A percentile compares a stretch with the other conserved stretches of the same genome.
phyloP scores from a whole-genome alignment of 2,888 invertebrate species.

The Monopis laevigella region DNA sequence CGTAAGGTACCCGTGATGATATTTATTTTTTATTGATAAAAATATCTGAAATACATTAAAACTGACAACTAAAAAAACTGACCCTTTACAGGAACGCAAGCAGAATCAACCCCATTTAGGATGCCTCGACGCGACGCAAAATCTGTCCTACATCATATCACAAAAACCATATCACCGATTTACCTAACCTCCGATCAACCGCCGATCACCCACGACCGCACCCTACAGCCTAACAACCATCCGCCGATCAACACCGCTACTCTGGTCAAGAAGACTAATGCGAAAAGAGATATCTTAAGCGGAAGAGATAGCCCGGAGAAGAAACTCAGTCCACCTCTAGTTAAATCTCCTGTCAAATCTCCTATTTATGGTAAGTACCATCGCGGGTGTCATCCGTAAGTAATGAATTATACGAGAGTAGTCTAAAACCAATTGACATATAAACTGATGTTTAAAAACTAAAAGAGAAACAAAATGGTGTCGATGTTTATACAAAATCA shows the following conservation, averaged over 20 bases:
- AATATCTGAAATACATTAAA: too few species aligned
- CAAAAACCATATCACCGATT: constrained; percentile 55
- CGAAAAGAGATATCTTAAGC: constrained; percentile 43
- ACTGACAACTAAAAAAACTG: too few species aligned
- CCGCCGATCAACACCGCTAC: constrained; percentile 46
- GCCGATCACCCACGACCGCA: constrained; percentile 18
- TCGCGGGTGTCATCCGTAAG: too few species aligned
- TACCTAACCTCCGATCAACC: constrained; percentile 29
- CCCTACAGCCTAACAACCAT: constrained; percentile 33
- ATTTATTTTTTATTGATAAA: too few species aligned
- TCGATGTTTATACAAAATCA: too few species aligned
- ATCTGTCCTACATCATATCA: constrained; percentile 38
- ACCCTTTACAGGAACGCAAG: constrained; percentile 36
- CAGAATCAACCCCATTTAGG: constrained; percentile 51
- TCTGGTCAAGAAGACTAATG: constrained; percentile 29
- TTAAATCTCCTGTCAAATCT: constrained; percentile 21
- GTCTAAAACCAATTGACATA: too few species aligned
- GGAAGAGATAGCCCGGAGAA: constrained; percentile 35
- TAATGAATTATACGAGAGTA: too few species aligned
- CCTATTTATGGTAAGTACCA: constrained; percentile 32
- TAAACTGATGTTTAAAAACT: too few species aligned
- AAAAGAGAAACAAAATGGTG: too few species aligned
- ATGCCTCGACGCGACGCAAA: constrained; percentile 30
- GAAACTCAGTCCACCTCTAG: constrained; percentile 23
- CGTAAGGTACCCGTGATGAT: too few species aligned